phyloP scores from a whole-genome alignment of 2,113 vertebrate genomes.

The Octodon degus region DNA sequence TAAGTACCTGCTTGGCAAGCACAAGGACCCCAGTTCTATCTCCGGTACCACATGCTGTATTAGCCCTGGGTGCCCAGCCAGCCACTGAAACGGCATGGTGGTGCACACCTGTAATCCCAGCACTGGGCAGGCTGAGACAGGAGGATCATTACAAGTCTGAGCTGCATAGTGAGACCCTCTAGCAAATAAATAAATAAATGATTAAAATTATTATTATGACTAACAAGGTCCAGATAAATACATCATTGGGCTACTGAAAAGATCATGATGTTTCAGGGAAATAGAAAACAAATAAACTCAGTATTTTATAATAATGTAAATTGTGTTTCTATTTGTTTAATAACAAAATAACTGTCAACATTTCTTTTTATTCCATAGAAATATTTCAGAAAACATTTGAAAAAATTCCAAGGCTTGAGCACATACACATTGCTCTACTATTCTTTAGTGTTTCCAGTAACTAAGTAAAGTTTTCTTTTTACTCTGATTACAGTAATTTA shows the following conservation, averaged over 20 bases:
- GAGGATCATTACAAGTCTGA: too few species aligned
- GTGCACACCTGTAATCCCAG: too few species aligned
- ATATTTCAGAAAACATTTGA: not conserved
- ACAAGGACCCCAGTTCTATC: too few species aligned
- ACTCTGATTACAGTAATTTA: not conserved
- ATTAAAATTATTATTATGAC: slow-evolving; percentile 25
- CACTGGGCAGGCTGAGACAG: too few species aligned
- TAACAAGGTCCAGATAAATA: not conserved
- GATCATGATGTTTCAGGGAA: not conserved
- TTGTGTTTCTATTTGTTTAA: not conserved
- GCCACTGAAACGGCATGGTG: too few species aligned
- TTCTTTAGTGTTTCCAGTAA: not conserved
- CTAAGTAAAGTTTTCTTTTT: not conserved
- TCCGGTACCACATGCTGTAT: too few species aligned
- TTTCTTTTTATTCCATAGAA: not conserved
- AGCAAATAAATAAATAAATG: too few species aligned
- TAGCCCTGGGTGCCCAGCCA: too few species aligned
- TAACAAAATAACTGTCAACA: not conserved
- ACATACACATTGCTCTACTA: fast-evolving
- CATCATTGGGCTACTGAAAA: not conserved
- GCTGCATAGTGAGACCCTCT: too few species aligned
- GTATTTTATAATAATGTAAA: not conserved
- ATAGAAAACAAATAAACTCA: not conserved
- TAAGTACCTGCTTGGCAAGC: too few species aligned
- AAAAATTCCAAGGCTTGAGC: not conserved